phyloP scores from a whole-genome alignment of 2,888 invertebrate species.

The Acrobasis consociella region DNA sequence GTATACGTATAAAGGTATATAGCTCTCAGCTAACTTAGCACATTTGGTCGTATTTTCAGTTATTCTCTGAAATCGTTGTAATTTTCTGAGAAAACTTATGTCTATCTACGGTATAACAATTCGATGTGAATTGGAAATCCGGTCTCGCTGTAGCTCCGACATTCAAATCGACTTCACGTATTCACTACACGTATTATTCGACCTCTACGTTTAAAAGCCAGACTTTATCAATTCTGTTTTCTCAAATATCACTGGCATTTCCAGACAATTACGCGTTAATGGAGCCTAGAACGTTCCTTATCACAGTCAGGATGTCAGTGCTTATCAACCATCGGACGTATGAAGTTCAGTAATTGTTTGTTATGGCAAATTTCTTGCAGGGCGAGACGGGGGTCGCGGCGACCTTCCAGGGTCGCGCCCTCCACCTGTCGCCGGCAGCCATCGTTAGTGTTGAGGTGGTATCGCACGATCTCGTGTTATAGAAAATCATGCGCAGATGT shows the following conservation, averaged over 20 bases:
- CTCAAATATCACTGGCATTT: slow-evolving; percentile 15
- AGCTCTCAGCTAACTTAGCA: too few species aligned
- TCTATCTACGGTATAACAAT: not conserved
- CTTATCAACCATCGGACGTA: slow-evolving; percentile 6
- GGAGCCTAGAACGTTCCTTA: slow-evolving; percentile 11
- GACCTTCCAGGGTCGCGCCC: slow-evolving; percentile 33
- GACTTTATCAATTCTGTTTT: slow-evolving; percentile 1
- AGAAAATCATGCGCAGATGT: slow-evolving; percentile 2
- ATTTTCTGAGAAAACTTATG: too few species aligned
- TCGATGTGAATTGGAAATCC: not conserved
- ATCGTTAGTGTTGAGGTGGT: not conserved
- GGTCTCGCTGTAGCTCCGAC: not conserved
- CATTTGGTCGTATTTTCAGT: too few species aligned
- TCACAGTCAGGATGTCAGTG: slow-evolving; percentile 7
- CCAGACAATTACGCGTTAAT: slow-evolving; percentile 21
- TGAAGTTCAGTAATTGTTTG: slow-evolving; percentile 21
- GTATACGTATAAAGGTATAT: too few species aligned
- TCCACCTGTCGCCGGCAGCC: slow-evolving; percentile 31
- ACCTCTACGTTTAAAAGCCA: not conserved
- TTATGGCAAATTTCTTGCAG: slow-evolving; percentile 14
- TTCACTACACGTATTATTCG: not conserved
- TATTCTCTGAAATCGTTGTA: too few species aligned
- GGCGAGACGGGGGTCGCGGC: slow-evolving; percentile 10
- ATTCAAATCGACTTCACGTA: not conserved
- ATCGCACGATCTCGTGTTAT: not conserved